Evolutionary conservation across 2,888 invertebrate species (phyloP).

Genomic region (Polymixis flavicincta): DNA sequence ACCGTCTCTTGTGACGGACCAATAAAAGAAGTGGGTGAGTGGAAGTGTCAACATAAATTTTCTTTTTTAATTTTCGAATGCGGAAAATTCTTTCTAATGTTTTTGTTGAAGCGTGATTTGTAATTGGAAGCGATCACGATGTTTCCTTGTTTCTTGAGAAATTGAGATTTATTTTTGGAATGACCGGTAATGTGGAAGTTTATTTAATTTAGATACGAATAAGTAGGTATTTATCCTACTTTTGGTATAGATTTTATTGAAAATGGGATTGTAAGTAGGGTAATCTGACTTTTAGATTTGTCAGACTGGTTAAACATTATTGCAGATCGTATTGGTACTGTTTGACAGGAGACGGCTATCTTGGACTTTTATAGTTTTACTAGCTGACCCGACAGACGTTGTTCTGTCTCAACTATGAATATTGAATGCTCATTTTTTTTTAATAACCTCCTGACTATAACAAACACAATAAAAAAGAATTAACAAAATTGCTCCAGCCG

Average conservation of each 20-base stretch:
- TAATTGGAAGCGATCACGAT: slow-evolving; percentile 58
- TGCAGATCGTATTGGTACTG: neutral
- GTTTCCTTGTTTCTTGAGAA: slow-evolving; percentile 54
- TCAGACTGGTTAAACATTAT: neutral
- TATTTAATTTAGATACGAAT: slow-evolving; percentile 10
- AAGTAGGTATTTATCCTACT: neutral
- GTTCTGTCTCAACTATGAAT: too few species aligned
- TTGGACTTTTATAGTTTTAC: too few species aligned
- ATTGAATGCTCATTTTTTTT: too few species aligned
- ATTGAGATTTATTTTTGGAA: slow-evolving; percentile 50
- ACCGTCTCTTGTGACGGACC: slow-evolving; percentile 81
- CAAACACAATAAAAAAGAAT: too few species aligned
- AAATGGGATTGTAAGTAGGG: neutral
- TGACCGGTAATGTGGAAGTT: neutral
- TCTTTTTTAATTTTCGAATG: slow-evolving; percentile 79
- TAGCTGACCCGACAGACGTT: too few species aligned
- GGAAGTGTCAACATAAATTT: slow-evolving; percentile 88
- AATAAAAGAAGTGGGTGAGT: slow-evolving; percentile 88
- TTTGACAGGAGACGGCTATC: neutral
- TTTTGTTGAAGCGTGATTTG: slow-evolving; percentile 59
- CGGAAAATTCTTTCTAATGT: slow-evolving; percentile 68
- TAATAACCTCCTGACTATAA: too few species aligned
- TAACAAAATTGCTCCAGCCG: too few species aligned
- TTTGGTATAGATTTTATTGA: neutral
- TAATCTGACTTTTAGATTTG: neutral